Conservation (phyloP, 2,113 vertebrate species). For the Crypturellus undulatus region DNA sequence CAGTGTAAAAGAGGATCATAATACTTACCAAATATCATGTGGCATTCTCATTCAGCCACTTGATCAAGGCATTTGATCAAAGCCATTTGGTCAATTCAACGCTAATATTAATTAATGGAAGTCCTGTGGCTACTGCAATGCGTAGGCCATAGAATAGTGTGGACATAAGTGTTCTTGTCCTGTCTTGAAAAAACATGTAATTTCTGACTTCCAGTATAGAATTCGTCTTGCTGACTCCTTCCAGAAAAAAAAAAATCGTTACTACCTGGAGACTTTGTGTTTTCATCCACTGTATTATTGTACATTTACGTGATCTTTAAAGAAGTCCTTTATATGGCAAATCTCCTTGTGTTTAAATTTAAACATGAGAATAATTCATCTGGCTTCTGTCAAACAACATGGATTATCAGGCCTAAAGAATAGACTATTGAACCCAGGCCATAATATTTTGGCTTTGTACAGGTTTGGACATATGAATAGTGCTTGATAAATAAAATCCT, state of each 20-base stretch:
- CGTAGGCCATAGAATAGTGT: not conserved
- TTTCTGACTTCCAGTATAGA: not conserved
- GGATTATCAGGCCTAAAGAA: not conserved
- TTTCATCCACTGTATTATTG: not conserved
- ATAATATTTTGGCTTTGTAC: not conserved
- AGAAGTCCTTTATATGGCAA: not conserved
- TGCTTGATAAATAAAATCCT: not conserved
- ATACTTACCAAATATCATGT: not conserved
- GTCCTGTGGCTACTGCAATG: not conserved
- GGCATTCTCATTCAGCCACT: not conserved
- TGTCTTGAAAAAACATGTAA: not conserved
- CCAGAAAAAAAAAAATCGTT: not conserved
- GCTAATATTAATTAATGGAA: not conserved
- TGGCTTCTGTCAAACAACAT: not conserved
- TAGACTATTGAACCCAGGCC: not conserved
- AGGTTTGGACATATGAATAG: not conserved
- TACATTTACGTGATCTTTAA: not conserved
- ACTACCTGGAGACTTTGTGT: not conserved
- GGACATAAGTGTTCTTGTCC: fast-evolving
- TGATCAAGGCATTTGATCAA: not conserved
- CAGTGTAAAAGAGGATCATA: not conserved
- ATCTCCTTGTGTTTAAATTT: not conserved
- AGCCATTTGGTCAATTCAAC: not conserved
- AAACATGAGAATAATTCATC: not conserved
- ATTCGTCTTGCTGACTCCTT: not conserved